These are phyloP conservation scores for Hylyphantes graminicola DNA, from an alignment of 1,140 invertebrate species.

Conservation along the genomic window DNA sequence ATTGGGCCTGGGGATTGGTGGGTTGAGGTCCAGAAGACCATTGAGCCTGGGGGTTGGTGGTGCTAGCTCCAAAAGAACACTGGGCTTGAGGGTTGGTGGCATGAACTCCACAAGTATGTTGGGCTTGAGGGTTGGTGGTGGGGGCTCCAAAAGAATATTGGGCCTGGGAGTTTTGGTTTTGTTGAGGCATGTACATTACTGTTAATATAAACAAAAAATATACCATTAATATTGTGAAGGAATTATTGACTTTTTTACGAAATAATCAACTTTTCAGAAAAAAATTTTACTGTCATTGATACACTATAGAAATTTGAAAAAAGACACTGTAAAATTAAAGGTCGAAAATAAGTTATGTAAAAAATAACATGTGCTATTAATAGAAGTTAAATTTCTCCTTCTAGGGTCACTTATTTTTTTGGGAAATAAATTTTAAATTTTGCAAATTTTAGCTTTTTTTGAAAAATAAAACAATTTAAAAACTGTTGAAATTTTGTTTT, in stretches of 20 bases:
- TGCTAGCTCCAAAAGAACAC: constrained; percentile 6
- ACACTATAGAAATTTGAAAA: no score
- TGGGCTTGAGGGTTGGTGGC: neutral
- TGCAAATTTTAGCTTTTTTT: no score
- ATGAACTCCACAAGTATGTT: constrained; percentile 17
- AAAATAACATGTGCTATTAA: no score
- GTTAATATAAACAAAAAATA: neutral
- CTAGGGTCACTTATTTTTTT: no score
- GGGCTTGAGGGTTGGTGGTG: constrained; percentile 1
- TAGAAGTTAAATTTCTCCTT: no score
- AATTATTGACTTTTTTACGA: neutral
- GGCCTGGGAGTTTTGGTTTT: neutral
- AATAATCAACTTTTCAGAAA: no score
- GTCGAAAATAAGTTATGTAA: no score
- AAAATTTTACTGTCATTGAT: no score
- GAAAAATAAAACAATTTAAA: no score
- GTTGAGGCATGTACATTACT: constrained; percentile 49
- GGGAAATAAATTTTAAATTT: no score
- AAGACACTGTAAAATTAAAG: no score
- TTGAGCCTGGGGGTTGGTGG: neutral
- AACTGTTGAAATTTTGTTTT: no score
- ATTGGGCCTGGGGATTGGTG: neutral
- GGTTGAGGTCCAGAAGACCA: constrained; percentile 21
- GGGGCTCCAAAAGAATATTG: constrained; percentile 32
- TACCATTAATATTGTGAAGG: neutral